A percentile compares a stretch with the other conserved stretches of the same genome.
These are phyloP conservation scores for Ardeotis arabs DNA, from an alignment of 2,113 vertebrate species.

Conservation along the genomic window DNA sequence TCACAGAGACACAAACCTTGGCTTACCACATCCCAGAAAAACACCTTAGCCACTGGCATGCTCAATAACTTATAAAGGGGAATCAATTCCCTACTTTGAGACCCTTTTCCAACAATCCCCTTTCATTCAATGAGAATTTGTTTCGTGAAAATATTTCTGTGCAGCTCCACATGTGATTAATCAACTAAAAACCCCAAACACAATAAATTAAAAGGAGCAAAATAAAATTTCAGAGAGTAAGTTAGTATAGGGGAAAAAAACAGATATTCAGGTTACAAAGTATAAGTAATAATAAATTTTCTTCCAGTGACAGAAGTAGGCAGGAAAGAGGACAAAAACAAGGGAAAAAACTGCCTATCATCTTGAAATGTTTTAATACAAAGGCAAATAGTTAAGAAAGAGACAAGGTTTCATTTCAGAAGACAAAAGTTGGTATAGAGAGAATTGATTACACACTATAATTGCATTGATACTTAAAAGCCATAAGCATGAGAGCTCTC, in stretches of 20 bases:
- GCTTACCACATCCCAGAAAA: neutral
- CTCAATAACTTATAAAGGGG: neutral
- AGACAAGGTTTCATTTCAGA: conserved; percentile 14
- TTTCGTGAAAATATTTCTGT: neutral
- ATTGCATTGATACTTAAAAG: conserved; percentile 46
- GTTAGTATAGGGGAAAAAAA: neutral
- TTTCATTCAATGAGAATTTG: neutral
- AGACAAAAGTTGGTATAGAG: neutral
- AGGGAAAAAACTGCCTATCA: neutral
- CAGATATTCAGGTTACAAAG: too few species aligned
- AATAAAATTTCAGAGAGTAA: neutral
- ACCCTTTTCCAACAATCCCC: neutral
- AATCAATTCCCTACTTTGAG: neutral
- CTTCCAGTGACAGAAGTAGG: neutral
- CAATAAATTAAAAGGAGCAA: neutral
- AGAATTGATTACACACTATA: conserved; percentile 22
- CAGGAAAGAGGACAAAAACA: neutral
- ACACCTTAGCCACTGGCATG: neutral
- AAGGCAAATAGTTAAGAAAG: neutral
- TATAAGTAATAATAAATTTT: neutral
- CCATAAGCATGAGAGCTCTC: conserved; percentile 7
- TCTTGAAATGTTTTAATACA: conserved; percentile 3
- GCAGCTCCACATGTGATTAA: neutral
- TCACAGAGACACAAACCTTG: neutral
- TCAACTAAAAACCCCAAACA: neutral